Evolutionary conservation across 2,113 vertebrate genomes (phyloP), one percentile per base, ranked within the genome.

Genomic region (Coptodon bakossiorum): DNA sequence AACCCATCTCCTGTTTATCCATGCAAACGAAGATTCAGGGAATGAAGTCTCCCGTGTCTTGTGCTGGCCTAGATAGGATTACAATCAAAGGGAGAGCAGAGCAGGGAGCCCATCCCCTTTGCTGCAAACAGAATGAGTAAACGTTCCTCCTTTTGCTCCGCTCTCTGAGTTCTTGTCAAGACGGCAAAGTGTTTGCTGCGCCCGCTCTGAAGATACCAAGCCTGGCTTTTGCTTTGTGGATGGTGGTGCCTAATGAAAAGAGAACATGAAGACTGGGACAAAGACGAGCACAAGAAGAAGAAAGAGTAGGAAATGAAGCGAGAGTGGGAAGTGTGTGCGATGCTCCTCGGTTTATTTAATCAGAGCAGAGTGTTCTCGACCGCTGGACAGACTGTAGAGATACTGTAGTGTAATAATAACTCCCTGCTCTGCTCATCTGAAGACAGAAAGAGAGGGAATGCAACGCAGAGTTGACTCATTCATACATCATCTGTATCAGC

Each of bases 31-130:
- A 94, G 85, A 93, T 88, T 88, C 87, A 56, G 82, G 89, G 89
- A 92, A 86, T 81, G 90, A 92, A 91, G 80, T 95, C 94, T 95
- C 95, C 88, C 80, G 92, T 89, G 91, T 90, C 86, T 93, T 86
- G 89, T 50, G 91, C 85, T 95, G 94, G 89, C 95, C 94, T 95
- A 95, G 89, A 96, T 95, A 95, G 86, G 92, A 95, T 93, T 92
- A 90, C 92, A 94, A 94, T 96, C 94, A 95, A 95, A 96, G 94
- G 90, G 84, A 93, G 78, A 52, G 73, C 87, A 78, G 87, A 90
- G 91, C 89, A 84, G 53, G 63, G 89, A 87, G 91, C 84, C 92
- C 90, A 56, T 90, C 91, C 87, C 82, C 81, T 93, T 91, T 92
- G 89, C 91, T 92, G 93, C 93, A 95, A 93, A 95, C 88, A 90